phyloP scores from a whole-genome alignment of 2,113 vertebrate genomes.

The Syngnathoides biaculeatus region DNA sequence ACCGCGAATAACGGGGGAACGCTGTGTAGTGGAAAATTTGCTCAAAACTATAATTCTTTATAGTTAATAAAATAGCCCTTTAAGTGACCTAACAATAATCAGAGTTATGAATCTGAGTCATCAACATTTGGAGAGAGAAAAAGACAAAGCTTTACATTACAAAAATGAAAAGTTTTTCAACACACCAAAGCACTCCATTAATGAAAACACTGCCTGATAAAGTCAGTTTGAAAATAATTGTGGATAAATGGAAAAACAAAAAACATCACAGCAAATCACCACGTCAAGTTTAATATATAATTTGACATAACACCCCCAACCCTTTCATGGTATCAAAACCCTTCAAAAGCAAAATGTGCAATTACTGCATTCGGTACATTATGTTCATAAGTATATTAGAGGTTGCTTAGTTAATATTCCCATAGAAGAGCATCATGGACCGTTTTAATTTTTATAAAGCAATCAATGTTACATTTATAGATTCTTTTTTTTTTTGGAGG shows the following conservation, averaged over 20 bases:
- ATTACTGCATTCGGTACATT: not conserved
- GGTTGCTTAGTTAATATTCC: not conserved
- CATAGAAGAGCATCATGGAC: not conserved
- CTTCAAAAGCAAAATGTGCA: not conserved
- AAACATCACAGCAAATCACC: not conserved
- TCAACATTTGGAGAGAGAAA: too few relatives aligned
- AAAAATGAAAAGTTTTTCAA: too few relatives aligned
- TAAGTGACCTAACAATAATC: too few relatives aligned
- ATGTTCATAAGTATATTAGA: not conserved
- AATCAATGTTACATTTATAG: constrained; percentile 16
- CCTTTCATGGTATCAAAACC: not conserved
- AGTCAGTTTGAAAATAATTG: not conserved
- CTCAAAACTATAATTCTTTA: too few relatives aligned
- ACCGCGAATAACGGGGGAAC: too few relatives aligned
- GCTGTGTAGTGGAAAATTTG: too few relatives aligned
- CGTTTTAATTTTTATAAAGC: constrained; percentile 35
- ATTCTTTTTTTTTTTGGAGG: not conserved
- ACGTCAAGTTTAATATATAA: constrained; percentile 3
- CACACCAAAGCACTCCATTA: too few relatives aligned
- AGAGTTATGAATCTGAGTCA: too few relatives aligned
- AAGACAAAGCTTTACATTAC: not conserved
- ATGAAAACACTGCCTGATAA: not conserved
- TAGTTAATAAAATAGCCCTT: too few relatives aligned
- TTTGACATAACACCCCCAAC: not conserved
- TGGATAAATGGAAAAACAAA: not conserved